These are phyloP conservation scores for Cyclophora punctaria DNA, from an alignment of 2,888 invertebrate species.

Conservation along the genomic window DNA sequence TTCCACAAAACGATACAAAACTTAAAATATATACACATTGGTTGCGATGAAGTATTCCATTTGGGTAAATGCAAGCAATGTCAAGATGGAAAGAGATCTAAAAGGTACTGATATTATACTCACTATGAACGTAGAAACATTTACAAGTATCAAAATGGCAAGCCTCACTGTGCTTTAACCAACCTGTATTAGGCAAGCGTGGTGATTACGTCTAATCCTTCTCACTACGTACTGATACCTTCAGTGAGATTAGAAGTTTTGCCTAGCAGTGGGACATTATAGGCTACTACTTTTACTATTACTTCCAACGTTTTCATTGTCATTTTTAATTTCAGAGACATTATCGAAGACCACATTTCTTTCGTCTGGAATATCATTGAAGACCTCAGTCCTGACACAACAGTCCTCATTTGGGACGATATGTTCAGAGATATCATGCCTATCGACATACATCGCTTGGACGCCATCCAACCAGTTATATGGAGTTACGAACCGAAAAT, in stretches of 20 bases:
- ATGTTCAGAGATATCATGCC: conserved; percentile 78
- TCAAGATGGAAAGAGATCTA: conserved; percentile 20
- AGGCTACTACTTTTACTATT: too few relatives aligned
- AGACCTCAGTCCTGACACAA: conserved; percentile 62
- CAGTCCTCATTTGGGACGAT: conserved; percentile 87
- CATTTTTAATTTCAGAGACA: conserved; percentile 49
- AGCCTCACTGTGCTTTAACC: too few relatives aligned
- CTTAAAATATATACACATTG: conserved; percentile 79
- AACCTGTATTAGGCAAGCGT: too few relatives aligned
- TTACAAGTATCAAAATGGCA: too few relatives aligned
- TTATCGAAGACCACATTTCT: conserved; percentile 79
- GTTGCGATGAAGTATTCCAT: conserved; percentile 88
- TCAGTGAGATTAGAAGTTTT: too few relatives aligned
- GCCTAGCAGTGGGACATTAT: too few relatives aligned
- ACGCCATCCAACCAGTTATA: conserved; percentile 78
- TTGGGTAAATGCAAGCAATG: conserved; percentile 79
- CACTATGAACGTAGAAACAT: too few relatives aligned
- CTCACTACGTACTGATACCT: too few relatives aligned
- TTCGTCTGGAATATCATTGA: conserved; percentile 65
- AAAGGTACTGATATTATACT: conserved; percentile 21
- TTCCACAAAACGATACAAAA: conserved; percentile 43
- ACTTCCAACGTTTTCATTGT: too few relatives aligned
- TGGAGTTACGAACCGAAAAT: conserved; percentile 76
- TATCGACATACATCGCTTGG: conserved; percentile 55
- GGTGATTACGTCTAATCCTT: too few relatives aligned